Conservation (phyloP, 2,113 vertebrate species). For the Phyllopteryx taeniolatus region DNA sequence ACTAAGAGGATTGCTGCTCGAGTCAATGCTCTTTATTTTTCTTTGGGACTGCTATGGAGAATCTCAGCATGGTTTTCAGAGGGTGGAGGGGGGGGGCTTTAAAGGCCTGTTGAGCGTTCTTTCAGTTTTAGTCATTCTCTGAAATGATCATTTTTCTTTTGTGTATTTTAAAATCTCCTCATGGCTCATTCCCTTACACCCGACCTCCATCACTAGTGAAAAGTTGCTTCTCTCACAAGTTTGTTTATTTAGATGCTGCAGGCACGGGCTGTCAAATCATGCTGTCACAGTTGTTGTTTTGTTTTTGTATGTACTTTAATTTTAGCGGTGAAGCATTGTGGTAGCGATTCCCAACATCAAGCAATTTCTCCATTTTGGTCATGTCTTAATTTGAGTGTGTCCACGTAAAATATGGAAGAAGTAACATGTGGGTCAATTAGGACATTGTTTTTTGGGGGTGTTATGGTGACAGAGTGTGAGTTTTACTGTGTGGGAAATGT, state of each 20-base stretch:
- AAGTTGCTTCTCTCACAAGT: neutral
- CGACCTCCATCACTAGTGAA: neutral
- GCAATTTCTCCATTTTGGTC: constrained; percentile 1
- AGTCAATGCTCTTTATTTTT: neutral
- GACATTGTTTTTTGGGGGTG: neutral
- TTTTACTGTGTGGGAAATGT: neutral
- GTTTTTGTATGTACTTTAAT: neutral
- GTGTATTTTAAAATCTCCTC: neutral
- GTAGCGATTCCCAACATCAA: neutral
- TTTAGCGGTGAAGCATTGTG: neutral
- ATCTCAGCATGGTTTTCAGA: neutral
- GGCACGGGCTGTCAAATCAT: neutral
- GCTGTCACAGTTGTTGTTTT: neutral
- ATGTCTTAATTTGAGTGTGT: constrained; percentile 4
- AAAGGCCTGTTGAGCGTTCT: neutral
- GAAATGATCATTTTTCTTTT: neutral
- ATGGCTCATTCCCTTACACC: neutral
- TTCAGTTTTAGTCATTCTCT: neutral
- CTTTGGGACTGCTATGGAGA: neutral
- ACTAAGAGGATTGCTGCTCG: constrained; percentile 14
- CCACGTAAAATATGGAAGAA: neutral
- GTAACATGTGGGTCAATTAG: neutral
- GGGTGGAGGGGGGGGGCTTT: neutral
- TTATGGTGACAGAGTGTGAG: neutral
- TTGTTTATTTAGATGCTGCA: neutral